These are phyloP conservation scores for Trachythela sp. DNA, from an alignment of 64 coral and sea anemone species.

Conservation along the genomic window DNA sequence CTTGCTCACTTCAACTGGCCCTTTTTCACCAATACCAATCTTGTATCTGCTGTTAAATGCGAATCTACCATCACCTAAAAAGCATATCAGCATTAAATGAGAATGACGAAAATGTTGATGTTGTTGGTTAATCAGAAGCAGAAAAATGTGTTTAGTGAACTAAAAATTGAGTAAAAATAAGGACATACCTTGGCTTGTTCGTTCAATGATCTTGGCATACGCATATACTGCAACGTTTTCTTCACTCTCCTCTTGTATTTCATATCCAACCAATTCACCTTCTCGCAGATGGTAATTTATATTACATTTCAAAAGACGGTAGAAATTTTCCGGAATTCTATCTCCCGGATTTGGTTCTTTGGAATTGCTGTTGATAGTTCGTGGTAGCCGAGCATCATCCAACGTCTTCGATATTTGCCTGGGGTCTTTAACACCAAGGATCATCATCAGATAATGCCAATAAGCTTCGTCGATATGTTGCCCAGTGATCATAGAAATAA, in stretches of 20 bases:
- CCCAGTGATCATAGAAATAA: background rate
- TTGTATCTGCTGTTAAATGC: constrained; percentile 78
- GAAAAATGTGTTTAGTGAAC: too few species aligned
- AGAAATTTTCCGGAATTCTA: background rate
- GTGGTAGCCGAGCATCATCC: background rate
- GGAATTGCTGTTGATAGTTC: background rate
- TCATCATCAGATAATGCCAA: constrained; percentile 2
- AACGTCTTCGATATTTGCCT: background rate
- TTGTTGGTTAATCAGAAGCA: too few species aligned
- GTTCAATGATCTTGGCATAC: constrained; percentile 66
- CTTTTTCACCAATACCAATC: constrained; percentile 77
- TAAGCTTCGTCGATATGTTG: background rate
- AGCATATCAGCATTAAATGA: too few species aligned
- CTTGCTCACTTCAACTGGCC: constrained; percentile 81
- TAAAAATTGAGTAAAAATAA: too few species aligned
- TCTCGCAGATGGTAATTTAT: constrained; percentile 84
- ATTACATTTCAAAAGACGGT: constrained; percentile 81
- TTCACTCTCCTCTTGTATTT: constrained; percentile 68
- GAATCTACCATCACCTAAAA: constrained; percentile 53
- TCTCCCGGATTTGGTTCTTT: background rate
- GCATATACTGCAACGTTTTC: constrained; percentile 78
- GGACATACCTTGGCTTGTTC: background rate
- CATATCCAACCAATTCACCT: constrained; percentile 92
- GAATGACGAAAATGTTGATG: too few species aligned
- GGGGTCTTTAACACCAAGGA: background rate